phyloP scores from a whole-genome alignment of 2,113 vertebrate genomes.

The Athene cunicularia region DNA sequence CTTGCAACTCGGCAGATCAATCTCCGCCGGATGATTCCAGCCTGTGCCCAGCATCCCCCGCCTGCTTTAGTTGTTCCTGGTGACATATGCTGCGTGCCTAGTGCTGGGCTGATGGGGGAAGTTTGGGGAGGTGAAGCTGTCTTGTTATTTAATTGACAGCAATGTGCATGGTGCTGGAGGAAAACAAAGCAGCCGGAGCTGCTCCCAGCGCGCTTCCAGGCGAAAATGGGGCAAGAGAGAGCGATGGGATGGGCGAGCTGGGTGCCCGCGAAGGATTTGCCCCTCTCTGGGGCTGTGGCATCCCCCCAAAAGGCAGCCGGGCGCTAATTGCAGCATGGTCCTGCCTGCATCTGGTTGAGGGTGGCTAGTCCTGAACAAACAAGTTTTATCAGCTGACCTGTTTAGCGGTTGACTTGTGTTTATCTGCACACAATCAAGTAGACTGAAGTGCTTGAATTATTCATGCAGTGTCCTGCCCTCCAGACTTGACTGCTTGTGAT shows the following conservation, averaged over 20 bases:
- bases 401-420: conserved; percentile 87
- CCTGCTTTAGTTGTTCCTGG: not conserved
- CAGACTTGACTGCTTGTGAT: conserved; percentile 89
- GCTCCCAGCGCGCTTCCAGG: not conserved
- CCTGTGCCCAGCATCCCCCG: not conserved
- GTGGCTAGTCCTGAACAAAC: conserved; percentile 83
- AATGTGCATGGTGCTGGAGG: not conserved
- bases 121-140: not conserved
- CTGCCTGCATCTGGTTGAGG: conserved; percentile 62
- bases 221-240: not conserved
- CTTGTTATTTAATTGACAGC: not conserved
- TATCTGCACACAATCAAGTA: conserved; percentile 87
- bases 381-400: conserved; percentile 90
- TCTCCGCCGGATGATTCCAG: not conserved
- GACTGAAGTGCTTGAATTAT: conserved; percentile 88
- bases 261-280: not conserved
- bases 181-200: not conserved
- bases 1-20: fast-evolving
- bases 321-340: conserved; percentile 68
- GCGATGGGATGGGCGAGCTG: not conserved
- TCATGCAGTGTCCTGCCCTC: conserved; percentile 86
- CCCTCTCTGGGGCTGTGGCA: not conserved
- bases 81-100: not conserved
- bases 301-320: conserved; percentile 32
- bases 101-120: not conserved